Evolutionary conservation across 2,113 vertebrate genomes (phyloP).

Genomic region (Hippolais icterina): DNA sequence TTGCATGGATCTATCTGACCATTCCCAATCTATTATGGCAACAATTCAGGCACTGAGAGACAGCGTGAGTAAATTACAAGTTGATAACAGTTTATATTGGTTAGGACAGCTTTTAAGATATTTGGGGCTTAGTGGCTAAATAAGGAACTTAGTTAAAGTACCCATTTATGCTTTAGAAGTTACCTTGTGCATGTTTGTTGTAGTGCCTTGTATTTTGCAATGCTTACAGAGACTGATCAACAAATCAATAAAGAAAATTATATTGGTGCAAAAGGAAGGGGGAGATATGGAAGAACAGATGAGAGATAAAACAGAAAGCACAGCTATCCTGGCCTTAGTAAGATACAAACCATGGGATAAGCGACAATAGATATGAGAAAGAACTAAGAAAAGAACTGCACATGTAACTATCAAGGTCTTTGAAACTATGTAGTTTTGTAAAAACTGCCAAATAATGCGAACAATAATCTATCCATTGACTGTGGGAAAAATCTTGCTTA

Average conservation of each 20-base stretch:
- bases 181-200: neutral
- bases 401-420: neutral
- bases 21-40: neutral
- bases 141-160: neutral
- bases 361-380: neutral
- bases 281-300: neutral
- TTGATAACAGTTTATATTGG: neutral
- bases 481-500: too few relatives aligned
- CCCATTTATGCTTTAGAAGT: neutral
- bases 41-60: neutral
- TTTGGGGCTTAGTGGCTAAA: neutral
- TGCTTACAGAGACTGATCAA: neutral
- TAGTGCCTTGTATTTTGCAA: neutral
- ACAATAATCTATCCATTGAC: neutral
- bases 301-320: neutral
- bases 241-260: neutral
- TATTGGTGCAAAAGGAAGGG: neutral
- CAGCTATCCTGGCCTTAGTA: neutral
- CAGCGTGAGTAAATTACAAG: neutral
- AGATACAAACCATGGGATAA: neutral
- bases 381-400: too few relatives aligned
- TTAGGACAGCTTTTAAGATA: neutral
- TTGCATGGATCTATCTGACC: neutral
- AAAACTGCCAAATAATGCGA: neutral
- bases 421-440: neutral